Evolutionary conservation across 2,888 invertebrate species (phyloP).

Genomic region (Halictus quadricinctus): DNA sequence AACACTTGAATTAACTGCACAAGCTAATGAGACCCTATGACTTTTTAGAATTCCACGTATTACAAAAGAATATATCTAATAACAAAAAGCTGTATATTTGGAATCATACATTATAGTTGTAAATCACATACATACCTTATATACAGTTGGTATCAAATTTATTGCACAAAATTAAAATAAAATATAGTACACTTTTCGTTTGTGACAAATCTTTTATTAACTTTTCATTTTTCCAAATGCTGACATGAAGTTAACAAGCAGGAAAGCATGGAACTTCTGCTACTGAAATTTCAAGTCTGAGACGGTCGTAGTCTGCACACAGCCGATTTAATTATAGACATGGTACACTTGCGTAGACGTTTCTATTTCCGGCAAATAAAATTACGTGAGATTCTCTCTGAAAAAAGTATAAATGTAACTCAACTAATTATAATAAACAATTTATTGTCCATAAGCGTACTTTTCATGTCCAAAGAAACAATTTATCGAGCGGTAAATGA

Average conservation of each 20-base stretch:
- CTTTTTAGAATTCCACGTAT: background rate
- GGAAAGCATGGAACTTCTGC: slow-evolving; percentile 15
- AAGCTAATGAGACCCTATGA: background rate
- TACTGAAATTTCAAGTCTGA: slow-evolving; percentile 20
- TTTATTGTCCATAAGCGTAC: slow-evolving; percentile 35
- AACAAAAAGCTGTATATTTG: background rate
- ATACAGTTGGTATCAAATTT: background rate
- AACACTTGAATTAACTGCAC: background rate
- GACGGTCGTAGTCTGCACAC: slow-evolving; percentile 19
- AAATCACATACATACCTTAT: slow-evolving; percentile 28
- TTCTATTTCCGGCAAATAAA: slow-evolving; percentile 46
- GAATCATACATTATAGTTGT: background rate
- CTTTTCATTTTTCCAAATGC: slow-evolving; percentile 1
- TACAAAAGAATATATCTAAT: background rate
- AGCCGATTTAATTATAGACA: slow-evolving; percentile 50
- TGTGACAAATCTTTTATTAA: slow-evolving; percentile 21
- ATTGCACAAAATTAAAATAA: background rate
- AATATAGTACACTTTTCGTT: background rate
- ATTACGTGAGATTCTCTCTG: slow-evolving; percentile 1
- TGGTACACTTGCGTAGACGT: slow-evolving; percentile 23
- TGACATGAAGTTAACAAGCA: slow-evolving; percentile 1
- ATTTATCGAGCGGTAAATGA: slow-evolving; percentile 12
- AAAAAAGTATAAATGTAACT: slow-evolving; percentile 9
- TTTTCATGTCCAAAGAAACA: slow-evolving; percentile 13
- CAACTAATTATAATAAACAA: slow-evolving; percentile 9